Conservation (phyloP, 2,113 vertebrate genomes). For the Passer domesticus region DNA sequence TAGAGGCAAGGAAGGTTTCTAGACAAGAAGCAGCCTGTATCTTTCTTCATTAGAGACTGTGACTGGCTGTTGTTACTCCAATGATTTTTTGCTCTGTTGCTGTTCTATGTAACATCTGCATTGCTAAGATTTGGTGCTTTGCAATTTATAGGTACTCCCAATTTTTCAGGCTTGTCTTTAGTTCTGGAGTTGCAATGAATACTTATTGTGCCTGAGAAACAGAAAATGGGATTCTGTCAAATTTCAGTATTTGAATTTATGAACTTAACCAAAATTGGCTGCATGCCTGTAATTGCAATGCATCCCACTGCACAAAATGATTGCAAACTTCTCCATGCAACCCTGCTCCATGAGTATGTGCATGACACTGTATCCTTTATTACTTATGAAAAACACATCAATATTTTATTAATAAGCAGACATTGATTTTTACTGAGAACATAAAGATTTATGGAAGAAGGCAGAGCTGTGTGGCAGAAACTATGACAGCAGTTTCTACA, state of each 20-base stretch:
- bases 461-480: background rate
- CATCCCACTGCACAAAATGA: background rate
- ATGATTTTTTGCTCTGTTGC: background rate
- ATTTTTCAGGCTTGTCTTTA: background rate
- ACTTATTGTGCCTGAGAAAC: background rate
- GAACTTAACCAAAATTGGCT: background rate
- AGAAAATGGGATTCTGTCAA: constrained; percentile 42
- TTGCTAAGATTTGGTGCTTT: background rate
- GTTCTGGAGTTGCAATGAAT: background rate
- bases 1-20: background rate
- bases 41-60: background rate
- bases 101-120: background rate
- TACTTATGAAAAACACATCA: constrained; percentile 4
- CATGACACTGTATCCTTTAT: background rate
- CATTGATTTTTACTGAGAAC: constrained; percentile 55
- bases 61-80: background rate
- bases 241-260: constrained; percentile 43
- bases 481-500: background rate
- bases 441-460: constrained; percentile 44
- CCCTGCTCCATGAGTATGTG: background rate
- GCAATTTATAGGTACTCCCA: background rate
- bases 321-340: background rate
- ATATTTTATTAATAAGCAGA: constrained; percentile 50
- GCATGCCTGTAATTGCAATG: background rate
- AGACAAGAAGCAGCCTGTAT: background rate